These are phyloP conservation scores for Pelecanoides urinatrix DNA, from an alignment of 2,113 vertebrate species.

Conservation along the genomic window DNA sequence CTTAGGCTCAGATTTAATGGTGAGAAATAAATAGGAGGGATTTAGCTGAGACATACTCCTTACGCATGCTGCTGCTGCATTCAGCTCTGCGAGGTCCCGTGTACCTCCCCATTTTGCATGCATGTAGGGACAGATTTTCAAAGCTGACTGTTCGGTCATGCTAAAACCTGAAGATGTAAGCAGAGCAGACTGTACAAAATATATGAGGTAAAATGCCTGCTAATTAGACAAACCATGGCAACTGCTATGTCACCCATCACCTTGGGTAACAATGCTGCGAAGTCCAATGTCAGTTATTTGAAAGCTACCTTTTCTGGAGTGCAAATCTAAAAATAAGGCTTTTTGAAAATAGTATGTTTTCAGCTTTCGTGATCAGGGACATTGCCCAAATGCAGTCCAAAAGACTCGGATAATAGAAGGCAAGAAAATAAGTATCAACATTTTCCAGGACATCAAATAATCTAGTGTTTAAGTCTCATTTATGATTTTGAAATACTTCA, in stretches of 20 bases:
- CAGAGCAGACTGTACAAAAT: background rate
- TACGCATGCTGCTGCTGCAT: background rate
- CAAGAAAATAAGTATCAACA: background rate
- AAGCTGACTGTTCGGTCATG: background rate
- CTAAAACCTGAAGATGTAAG: background rate
- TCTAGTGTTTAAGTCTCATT: background rate
- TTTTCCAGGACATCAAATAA: background rate
- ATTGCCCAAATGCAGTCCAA: background rate
- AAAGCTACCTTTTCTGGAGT: background rate
- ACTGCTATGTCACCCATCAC: background rate
- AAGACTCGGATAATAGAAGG: background rate
- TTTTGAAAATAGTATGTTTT: background rate
- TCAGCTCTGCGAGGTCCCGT: background rate
- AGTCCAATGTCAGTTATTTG: accelerated
- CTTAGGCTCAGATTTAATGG: background rate
- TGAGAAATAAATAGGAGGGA: background rate
- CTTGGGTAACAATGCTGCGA: background rate
- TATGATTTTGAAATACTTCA: background rate
- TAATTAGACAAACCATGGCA: background rate
- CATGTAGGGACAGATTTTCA: background rate
- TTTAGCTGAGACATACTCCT: background rate
- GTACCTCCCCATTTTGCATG: background rate
- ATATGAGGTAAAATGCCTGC: background rate
- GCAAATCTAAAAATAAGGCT: background rate
- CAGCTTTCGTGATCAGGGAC: background rate